These are phyloP conservation scores for Amphiduros pacificus DNA, from an alignment of 2,888 invertebrate genomes.

Conservation along the genomic window DNA sequence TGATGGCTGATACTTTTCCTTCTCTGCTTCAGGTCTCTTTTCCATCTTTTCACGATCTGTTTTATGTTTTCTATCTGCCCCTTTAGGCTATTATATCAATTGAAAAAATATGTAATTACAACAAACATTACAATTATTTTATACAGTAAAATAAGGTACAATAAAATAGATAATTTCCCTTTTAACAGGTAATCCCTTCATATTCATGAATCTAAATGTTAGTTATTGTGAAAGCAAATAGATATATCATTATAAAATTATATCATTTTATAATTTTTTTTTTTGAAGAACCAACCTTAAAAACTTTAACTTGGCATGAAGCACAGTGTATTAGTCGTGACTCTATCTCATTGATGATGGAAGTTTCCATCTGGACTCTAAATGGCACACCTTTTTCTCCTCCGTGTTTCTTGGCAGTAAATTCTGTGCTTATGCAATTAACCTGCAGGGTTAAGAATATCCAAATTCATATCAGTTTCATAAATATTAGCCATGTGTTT, in stretches of 20 bases:
- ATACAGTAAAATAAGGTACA: no score
- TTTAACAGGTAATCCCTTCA: no score
- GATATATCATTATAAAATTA: no score
- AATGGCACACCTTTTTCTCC: constrained; percentile 98
- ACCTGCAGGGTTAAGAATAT: constrained; percentile 29
- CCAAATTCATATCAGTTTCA: no score
- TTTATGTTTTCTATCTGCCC: constrained; percentile 95
- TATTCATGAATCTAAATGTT: background rate
- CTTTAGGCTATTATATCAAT: constrained; percentile 79
- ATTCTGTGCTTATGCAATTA: constrained; percentile 94
- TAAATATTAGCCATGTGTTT: no score
- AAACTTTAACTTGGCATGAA: constrained; percentile 93
- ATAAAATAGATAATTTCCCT: no score
- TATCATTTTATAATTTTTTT: no score
- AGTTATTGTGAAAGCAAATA: background rate
- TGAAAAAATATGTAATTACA: no score
- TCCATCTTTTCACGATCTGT: constrained; percentile 94
- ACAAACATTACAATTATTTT: no score
- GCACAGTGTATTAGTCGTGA: constrained; percentile 81
- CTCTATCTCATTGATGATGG: constrained; percentile 58
- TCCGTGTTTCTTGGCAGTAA: constrained; percentile 96
- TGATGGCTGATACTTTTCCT: constrained; percentile 90
- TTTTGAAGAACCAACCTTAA: constrained; percentile 59
- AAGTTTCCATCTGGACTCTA: constrained; percentile 83
- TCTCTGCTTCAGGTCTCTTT: constrained; percentile 62